phyloP scores from a whole-genome alignment of 2,888 invertebrate genomes.

The Linnaemya tessellans region DNA sequence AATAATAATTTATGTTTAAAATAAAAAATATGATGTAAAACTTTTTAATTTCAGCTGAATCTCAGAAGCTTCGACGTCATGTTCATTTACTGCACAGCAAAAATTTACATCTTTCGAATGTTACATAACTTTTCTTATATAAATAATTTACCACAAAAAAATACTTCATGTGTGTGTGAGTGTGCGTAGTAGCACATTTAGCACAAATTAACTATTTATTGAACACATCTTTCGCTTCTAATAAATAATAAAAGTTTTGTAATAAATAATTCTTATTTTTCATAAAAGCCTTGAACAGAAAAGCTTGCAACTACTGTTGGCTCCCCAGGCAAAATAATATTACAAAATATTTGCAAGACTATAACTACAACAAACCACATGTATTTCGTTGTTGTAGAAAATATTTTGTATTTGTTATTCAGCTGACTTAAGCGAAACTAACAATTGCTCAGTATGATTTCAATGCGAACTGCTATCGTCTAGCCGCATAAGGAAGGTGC shows the following conservation, averaged over 20 bases:
- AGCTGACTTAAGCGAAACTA: not conserved
- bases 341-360: not conserved
- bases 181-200: not conserved
- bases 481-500: not conserved
- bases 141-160: not conserved
- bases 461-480: not conserved
- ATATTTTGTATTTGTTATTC: not conserved
- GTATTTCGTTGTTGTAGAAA: not conserved
- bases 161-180: not conserved
- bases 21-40: not conserved
- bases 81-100: conserved; percentile 27
- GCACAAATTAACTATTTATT: not conserved
- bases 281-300: conserved; percentile 10
- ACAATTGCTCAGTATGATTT: not conserved
- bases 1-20: not conserved
- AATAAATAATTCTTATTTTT: not conserved
- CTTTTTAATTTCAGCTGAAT: conserved; percentile 38
- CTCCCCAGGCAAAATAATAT: not conserved
- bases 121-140: not conserved
- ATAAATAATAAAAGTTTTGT: not conserved
- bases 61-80: conserved; percentile 34
- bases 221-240: not conserved
- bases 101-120: not conserved
- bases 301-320: not conserved
- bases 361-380: not conserved